Conservation (phyloP, 2,113 vertebrate species). For the Pogonocichla stellata region DNA sequence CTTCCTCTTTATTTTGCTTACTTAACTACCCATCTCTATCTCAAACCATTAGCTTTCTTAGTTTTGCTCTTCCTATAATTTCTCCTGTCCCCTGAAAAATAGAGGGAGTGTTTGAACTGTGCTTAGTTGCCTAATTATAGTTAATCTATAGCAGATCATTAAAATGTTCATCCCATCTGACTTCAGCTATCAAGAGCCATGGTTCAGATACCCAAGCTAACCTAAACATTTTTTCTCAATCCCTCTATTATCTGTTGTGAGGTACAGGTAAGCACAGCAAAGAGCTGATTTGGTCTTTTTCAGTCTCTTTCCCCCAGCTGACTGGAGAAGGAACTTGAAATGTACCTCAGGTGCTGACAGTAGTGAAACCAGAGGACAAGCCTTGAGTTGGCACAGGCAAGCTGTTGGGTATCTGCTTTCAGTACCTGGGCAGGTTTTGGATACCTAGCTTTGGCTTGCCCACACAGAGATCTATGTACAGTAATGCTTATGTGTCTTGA, state of each 20-base stretch:
- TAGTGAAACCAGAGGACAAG: not conserved
- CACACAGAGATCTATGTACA: not conserved
- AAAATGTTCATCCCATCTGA: not conserved
- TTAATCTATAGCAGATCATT: not conserved
- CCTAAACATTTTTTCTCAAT: not conserved
- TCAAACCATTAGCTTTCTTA: not conserved
- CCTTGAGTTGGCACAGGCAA: not conserved
- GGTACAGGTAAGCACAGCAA: not conserved
- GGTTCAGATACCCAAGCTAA: not conserved
- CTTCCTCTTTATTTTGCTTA: not conserved
- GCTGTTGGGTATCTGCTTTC: not conserved
- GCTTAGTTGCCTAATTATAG: not conserved
- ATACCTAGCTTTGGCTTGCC: not conserved
- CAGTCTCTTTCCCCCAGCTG: not conserved
- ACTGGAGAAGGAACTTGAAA: not conserved
- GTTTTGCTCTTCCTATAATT: not conserved
- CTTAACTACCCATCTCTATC: not conserved
- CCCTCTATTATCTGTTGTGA: not conserved
- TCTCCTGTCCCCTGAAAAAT: not conserved
- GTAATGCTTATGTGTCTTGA: not conserved
- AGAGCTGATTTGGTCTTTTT: not conserved
- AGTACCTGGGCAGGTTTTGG: not conserved
- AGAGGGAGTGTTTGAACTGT: not conserved
- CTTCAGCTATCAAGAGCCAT: not conserved
- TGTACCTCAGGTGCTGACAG: not conserved